Evolutionary conservation across 2,797 vertebrate species (phyloP).

Genomic region (Microhierax caerulescens): DNA sequence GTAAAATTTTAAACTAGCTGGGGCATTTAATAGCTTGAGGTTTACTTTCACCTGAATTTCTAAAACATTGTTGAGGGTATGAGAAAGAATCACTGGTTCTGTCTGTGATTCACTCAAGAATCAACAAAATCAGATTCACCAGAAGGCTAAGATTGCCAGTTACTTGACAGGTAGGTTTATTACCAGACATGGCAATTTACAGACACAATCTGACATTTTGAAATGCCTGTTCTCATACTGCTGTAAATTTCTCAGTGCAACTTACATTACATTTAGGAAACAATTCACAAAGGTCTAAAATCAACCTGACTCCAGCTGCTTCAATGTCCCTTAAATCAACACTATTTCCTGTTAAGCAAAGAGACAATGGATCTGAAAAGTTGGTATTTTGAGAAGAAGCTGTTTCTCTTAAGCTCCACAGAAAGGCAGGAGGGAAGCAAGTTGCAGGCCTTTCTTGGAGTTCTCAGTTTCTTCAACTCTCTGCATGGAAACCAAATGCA

Average conservation of each 20-base stretch:
- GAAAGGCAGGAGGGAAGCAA: neutral
- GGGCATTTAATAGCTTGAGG: neutral
- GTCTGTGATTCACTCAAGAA: constrained; percentile 2
- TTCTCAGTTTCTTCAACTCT: neutral
- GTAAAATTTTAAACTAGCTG: too few relatives aligned
- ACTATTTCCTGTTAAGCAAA: constrained; percentile 18
- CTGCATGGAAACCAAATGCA: neutral
- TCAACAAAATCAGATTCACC: constrained; percentile 2
- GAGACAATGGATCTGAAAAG: constrained; percentile 20
- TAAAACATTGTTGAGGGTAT: neutral
- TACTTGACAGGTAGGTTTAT: constrained; percentile 38
- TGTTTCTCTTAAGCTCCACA: neutral
- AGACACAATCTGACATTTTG: constrained; percentile 32
- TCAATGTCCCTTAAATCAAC: constrained; percentile 43
- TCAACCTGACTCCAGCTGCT: constrained; percentile 44
- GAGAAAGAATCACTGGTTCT: neutral
- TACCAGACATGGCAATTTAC: constrained; percentile 23
- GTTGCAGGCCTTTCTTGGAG: neutral
- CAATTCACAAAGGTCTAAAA: constrained; percentile 54
- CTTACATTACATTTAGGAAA: constrained; percentile 45
- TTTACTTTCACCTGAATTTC: neutral
- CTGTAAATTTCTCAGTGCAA: constrained; percentile 47
- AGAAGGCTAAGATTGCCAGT: neutral
- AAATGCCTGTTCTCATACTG: constrained; percentile 31
- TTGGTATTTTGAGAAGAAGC: constrained; percentile 5